These are phyloP conservation scores for Sinosuthora webbiana DNA, from an alignment of 2,113 vertebrate species.

Conservation along the genomic window DNA sequence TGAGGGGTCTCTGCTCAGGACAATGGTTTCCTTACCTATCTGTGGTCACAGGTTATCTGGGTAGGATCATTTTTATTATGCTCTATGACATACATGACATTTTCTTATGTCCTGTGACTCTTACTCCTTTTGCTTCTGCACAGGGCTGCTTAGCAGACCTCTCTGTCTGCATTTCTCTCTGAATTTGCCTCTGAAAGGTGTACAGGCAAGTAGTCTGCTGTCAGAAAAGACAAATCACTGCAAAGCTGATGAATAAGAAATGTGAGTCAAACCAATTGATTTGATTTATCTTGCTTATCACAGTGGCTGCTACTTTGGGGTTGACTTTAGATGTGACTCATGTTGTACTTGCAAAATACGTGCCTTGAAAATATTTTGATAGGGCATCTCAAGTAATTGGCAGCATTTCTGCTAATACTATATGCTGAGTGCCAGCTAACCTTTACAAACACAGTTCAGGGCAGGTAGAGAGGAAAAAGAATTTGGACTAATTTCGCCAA, in stretches of 20 bases:
- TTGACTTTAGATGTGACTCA: slow-evolving; percentile 7
- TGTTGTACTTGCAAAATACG: slow-evolving; percentile 20
- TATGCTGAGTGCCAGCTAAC: background rate
- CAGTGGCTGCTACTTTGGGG: background rate
- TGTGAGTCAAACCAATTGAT: background rate
- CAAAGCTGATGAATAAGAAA: background rate
- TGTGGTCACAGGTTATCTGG: background rate
- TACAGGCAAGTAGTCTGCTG: background rate
- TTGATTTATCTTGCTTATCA: slow-evolving; percentile 21
- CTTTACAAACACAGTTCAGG: slow-evolving; percentile 25
- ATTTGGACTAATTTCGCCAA: slow-evolving; percentile 12
- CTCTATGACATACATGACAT: background rate
- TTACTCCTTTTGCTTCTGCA: background rate
- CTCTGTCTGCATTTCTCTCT: background rate
- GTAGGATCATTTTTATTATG: background rate
- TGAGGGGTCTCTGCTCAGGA: background rate
- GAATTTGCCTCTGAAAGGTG: background rate
- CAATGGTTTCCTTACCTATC: background rate
- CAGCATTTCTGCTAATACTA: slow-evolving; percentile 10
- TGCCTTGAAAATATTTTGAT: slow-evolving; percentile 55
- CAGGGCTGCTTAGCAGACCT: background rate
- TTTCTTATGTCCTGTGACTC: background rate
- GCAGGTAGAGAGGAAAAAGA: background rate
- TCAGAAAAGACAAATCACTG: background rate
- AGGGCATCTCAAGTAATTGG: background rate